Evolutionary conservation across 2,113 vertebrate genomes (phyloP), one percentile per base, ranked within the genome.

Genomic region (Cyanoderma ruficeps): DNA sequence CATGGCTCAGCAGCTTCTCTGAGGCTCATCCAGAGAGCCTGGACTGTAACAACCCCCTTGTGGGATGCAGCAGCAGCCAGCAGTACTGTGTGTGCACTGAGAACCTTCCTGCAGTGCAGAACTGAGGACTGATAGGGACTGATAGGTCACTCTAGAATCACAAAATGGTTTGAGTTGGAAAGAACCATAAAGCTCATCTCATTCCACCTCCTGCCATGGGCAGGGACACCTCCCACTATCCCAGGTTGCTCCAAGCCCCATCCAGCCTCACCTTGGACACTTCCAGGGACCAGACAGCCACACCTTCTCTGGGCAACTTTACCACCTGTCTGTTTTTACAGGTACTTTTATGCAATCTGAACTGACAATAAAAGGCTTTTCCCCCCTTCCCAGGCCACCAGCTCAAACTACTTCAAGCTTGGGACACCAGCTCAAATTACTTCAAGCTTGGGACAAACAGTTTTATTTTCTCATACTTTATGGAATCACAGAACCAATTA

Each of bases 1-100:
- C 63, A 52, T 14, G 68, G 64, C 87, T 89, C 69, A 22, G 72
- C 74, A 83, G 56, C 47, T 87, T 75, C 64, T 89, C 35, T 93
- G 67, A 87, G 63, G 5, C 8, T 47, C 52, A n/a, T 47, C 13
- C 67, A 83, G 63, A 44, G 39, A 60, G 53, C 21, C 1, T 27
- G 53, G 39, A n/a, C 83, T 68, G 2, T n/a, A 31, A 50, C 33
- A 79, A 83, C 37, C 9, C 14, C 47, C 21, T 6, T 30, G 41
- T 15, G 8, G 27, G 56, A 35, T 6, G 22, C 25, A 59, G 59
- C 4, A 7, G 68, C 44, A 64, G 65, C 13, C 35, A 25, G 80
- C 78, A 52, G 69, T 4, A 6, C 47, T 7, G 49, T 5, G 33
- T 8, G 31, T 37, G 42, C 78, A 21, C n/a, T 2, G 0, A 63